phyloP scores from a whole-genome alignment of 1,140 invertebrate genomes.

The Drosophila sulfurigaster region DNA sequence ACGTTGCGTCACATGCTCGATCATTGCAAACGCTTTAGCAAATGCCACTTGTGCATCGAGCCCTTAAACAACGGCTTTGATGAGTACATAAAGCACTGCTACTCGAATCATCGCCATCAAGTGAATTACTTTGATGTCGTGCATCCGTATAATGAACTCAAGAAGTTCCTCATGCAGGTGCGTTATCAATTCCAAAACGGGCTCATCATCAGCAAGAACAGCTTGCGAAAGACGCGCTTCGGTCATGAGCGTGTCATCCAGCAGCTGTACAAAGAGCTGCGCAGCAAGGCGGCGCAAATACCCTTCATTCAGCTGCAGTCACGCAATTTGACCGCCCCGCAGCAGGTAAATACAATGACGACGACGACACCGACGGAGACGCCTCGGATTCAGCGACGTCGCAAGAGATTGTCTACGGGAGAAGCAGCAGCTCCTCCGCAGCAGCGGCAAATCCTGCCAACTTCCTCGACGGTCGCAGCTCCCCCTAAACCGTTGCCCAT shows the following conservation, averaged over 20 bases:
- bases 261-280: constrained; percentile 39
- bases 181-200: constrained; percentile 68
- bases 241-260: constrained; percentile 1
- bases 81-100: constrained; percentile 63
- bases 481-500: too few species aligned
- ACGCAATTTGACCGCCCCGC: not conserved
- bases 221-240: constrained; percentile 49
- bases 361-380: not conserved
- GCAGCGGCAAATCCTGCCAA: too few species aligned
- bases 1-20: constrained; percentile 60
- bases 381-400: constrained; percentile 20
- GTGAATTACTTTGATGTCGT: constrained; percentile 34
- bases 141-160: constrained; percentile 43
- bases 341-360: too few species aligned
- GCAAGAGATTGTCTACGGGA: constrained; percentile 67
- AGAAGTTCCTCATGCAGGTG: constrained; percentile 56
- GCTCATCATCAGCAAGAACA: constrained; percentile 62
- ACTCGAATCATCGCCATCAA: constrained; percentile 19
- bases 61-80: constrained; percentile 39
- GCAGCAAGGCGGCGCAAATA: constrained; percentile 28
- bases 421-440: too few species aligned
- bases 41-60: constrained; percentile 35
- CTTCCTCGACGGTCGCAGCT: too few species aligned
- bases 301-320: constrained; percentile 24
- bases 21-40: constrained; percentile 50